A percentile compares a stretch with the other conserved stretches of the same genome.
phyloP scores from a whole-genome alignment of 1,140 invertebrate species.

The Caenorhabditis briggsae region DNA sequence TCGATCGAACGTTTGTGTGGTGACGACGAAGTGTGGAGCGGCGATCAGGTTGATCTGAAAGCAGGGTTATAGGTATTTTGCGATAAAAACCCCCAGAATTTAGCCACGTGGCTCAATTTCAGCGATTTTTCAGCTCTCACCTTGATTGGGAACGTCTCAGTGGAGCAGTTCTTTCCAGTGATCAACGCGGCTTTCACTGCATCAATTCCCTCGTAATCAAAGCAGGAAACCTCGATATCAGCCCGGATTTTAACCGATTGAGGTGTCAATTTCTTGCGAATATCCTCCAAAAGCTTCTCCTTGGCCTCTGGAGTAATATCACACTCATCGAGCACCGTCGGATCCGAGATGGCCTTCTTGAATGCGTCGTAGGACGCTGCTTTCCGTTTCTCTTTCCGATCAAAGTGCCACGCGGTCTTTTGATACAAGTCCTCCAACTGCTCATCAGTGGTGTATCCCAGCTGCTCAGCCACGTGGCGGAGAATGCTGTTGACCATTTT shows the following conservation, averaged over 20 bases:
- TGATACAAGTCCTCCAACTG: conserved; percentile 94
- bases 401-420: conserved; percentile 99
- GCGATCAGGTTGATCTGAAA: conserved; percentile 94
- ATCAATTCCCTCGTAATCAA: conserved; percentile 96
- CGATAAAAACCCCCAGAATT: too few species aligned
- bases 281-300: conserved; percentile 92
- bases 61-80: not conserved
- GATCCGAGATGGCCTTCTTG: conserved; percentile 96
- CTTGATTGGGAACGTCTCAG: conserved; percentile 93
- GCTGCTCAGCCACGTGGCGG: conserved; percentile 93
- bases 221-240: conserved; percentile 97
- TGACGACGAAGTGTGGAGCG: conserved; percentile 97
- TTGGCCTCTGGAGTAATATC: conserved; percentile 92
- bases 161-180: conserved; percentile 91
- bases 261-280: conserved; percentile 94
- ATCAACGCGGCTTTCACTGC: conserved; percentile 94
- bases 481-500: conserved; percentile 91
- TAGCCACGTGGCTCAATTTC: not conserved
- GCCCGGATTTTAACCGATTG: conserved; percentile 90
- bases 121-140: conserved; percentile 61
- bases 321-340: conserved; percentile 94
- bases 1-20: conserved; percentile 95
- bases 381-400: conserved; percentile 96
- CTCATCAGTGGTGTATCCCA: conserved; percentile 90
- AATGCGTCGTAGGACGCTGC: conserved; percentile 96